Evolutionary conservation across 2,797 vertebrate species (phyloP).

Genomic region (Centropyge bicolor): DNA sequence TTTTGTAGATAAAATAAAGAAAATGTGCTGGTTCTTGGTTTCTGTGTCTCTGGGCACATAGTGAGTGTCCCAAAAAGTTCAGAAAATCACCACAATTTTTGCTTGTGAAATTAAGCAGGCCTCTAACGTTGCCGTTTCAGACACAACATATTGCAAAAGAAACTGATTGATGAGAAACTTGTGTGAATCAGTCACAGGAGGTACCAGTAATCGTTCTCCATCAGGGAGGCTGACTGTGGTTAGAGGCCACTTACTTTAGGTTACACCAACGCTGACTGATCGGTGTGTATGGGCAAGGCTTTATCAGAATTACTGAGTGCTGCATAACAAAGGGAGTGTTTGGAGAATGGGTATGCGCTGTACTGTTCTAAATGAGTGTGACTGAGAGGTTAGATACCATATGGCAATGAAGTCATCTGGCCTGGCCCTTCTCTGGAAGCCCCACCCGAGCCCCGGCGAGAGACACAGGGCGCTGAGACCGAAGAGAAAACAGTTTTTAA

Average conservation of each 20-base stretch:
- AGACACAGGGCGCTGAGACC: constrained; percentile 69
- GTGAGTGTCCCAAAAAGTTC: constrained; percentile 13
- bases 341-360: constrained; percentile 80
- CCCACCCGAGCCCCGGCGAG: constrained; percentile 75
- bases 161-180: constrained; percentile 36
- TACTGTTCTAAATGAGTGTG: constrained; percentile 84
- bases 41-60: neutral
- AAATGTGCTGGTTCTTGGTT: neutral
- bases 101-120: constrained; percentile 15
- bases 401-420: constrained; percentile 86
- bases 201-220: constrained; percentile 24
- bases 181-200: constrained; percentile 32
- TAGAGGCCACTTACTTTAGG: constrained; percentile 36
- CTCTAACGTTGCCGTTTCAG: constrained; percentile 21
- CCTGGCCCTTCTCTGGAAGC: constrained; percentile 80
- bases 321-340: constrained; percentile 78
- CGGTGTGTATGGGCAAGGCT: constrained; percentile 64
- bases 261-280: constrained; percentile 51
- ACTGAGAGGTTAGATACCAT: constrained; percentile 84
- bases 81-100: constrained; percentile 27
- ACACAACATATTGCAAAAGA: constrained; percentile 40
- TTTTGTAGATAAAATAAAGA: neutral
- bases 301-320: constrained; percentile 73
- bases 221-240: constrained; percentile 70
- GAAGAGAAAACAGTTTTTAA: constrained; percentile 80